Base-by-base conservation (phyloP, 1,140 invertebrate species). In the Hyphantria cunea region DNA sequence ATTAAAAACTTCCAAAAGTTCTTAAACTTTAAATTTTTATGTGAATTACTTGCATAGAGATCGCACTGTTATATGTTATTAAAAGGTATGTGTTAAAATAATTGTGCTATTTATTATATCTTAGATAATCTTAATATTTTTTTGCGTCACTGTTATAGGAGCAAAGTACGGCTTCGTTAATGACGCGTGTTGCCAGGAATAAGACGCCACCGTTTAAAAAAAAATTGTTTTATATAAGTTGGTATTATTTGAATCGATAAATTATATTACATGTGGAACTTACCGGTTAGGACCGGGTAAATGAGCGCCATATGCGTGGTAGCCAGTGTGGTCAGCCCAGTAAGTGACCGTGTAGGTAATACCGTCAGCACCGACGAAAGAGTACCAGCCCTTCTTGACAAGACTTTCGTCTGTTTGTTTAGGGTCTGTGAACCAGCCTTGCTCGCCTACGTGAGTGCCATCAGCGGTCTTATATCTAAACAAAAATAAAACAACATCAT, bases 271-370 rank as follows among this genome's bases (percentile, higher is more conserved):
- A 25, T 25, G 1, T 5, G 5, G 17, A 5, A 25, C 17, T 25
- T 25, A 25, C 17, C 17, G 17, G 17, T 25, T 25, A 25, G 96
- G 94, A 4, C 94, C 96, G 14, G 96, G 96, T 59, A 97, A 91
- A 86, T 97, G 96, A 72, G 95, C 95, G 11, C 96, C 96, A 44
- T 85, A 84, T 0, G 93, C 92, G 56, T 93, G 92, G 87, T 91
- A 94, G 8, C 93, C 93, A 42, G 92, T 93, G 33, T 91, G 84
- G 59, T 93, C 93, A 58, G 93, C 93, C 70, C 93, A 95, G 82
- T 96, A 97, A 37, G 93, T 94, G 52, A 96, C 93, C 0, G 91
- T 91, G 79, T 94, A 94, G n/a, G 89, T 90, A 64, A 92, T 91
- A 45, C 93, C 93, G 74, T 94, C 93, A 52, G 91, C 90, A 0